Base-by-base conservation (phyloP, 2,113 vertebrate species). In the Todiramphus chloris region DNA sequence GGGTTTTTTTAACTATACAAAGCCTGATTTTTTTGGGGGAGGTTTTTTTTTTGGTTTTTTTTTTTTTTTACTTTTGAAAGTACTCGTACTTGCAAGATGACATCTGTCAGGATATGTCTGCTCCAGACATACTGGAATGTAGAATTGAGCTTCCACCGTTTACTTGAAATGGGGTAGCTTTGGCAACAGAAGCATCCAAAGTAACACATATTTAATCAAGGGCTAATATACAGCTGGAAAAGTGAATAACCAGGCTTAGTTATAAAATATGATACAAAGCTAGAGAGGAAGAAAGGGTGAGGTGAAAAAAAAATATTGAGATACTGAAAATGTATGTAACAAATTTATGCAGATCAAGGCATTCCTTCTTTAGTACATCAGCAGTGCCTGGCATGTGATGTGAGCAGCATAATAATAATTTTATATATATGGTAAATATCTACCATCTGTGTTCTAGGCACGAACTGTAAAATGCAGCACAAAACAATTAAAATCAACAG, bases 401-500 rank as follows among this genome's bases (percentile, higher is more conserved):
- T 96, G 86, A 97, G 88, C 76, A 81, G 76, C 64, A 95, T 90
- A 94, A 89, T 92, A 94, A 94, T 95, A 90, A 76, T 90, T 96
- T 94, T 87, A 15, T 94, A 92, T 97, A 94, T 78, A 56, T 87
- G 80, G 86, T 28, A 97, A 96, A 95, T 96, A 96, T 93, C 88
- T 96, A 96, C 96, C 96, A 97, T 95, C 93, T 96, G 96, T 94
- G 80, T 95, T 94, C 83, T 94, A 90, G 69, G 60, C 90, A 62
- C 13, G 4, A 95, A 83, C 48, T 59, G 20, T 78, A 92, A 94
- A 93, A 96, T 87, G 80, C 83, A 90, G 79, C 56, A 90, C 81
- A 96, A 94, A 95, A 96, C 96, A 97, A 96, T 96, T 94, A 94
- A 96, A 92, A 93, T 93, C 64, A 97, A 93, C 82, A 91, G 83